A percentile compares a stretch with the other conserved stretches of the same genome.
These are phyloP conservation scores for Carterocephalus palaemon DNA, from an alignment of 2,888 invertebrate species.

Conservation along the genomic window DNA sequence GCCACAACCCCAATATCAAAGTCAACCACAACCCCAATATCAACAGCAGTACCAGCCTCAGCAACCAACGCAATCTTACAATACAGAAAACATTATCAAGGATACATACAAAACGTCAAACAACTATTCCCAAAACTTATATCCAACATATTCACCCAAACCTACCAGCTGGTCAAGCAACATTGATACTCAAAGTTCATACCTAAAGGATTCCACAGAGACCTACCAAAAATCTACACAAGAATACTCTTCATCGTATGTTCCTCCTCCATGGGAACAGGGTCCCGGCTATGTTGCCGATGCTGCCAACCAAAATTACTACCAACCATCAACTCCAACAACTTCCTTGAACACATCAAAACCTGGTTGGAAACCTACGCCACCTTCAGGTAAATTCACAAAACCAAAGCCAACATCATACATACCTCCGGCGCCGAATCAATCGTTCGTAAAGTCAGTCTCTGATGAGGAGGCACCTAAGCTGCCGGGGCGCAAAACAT, in stretches of 20 bases:
- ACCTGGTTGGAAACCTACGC: slow-evolving; percentile 54
- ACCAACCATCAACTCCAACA: slow-evolving; percentile 49
- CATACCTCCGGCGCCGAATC: slow-evolving; percentile 71
- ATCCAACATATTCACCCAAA: slow-evolving; percentile 54
- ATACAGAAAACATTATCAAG: slow-evolving; percentile 46
- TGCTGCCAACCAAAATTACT: slow-evolving; percentile 50
- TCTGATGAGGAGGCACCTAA: slow-evolving; percentile 48
- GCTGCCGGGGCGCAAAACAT: slow-evolving; percentile 65
- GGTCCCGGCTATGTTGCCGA: slow-evolving; percentile 57
- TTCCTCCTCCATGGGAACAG: slow-evolving; percentile 74
- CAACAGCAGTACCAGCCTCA: slow-evolving; percentile 32
- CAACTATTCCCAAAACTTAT: slow-evolving; percentile 41
- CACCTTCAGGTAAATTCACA: slow-evolving; percentile 49
- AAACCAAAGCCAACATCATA: slow-evolving; percentile 63
- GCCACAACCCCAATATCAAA: slow-evolving; percentile 36
- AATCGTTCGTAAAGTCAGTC: slow-evolving; percentile 65
- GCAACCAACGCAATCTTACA: slow-evolving; percentile 39
- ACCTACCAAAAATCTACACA: slow-evolving; percentile 56
- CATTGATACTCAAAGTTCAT: slow-evolving; percentile 51
- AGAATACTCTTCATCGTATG: slow-evolving; percentile 62
- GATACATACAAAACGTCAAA: slow-evolving; percentile 44
- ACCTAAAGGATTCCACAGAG: slow-evolving; percentile 47
- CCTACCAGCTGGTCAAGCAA: slow-evolving; percentile 52
- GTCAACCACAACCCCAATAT: slow-evolving; percentile 29
- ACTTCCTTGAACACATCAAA: slow-evolving; percentile 38